Evolutionary conservation across 2,113 vertebrate genomes (phyloP), one percentile per base, ranked within the genome.

Genomic region (Larimichthys polyactis): DNA sequence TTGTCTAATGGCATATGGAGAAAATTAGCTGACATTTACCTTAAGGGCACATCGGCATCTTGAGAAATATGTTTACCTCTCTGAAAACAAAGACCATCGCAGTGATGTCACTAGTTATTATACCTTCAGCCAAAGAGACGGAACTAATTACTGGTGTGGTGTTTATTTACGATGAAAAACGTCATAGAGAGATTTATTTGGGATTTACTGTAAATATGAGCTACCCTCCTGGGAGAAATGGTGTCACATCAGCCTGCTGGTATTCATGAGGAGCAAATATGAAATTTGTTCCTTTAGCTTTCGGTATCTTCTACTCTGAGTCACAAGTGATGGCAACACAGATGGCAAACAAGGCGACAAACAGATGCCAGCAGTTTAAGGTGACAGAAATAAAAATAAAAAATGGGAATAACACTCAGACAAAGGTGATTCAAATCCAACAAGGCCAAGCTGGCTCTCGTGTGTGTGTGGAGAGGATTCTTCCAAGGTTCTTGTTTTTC

Each of bases 321-420:
- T 62, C 76, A 72, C 27, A 63, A 27, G 24, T 46, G 66, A 16
- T 64, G 70, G 27, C 49, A 66, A 59, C 17, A 73, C 67, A 63
- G 71, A 83, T 80, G 49, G 67, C 49, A 32, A 83, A 81, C 57
- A 60, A 77, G 74, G 83, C 64, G 70, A 71, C 78, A 52, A 81
- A 66, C 71, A 75, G 55, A 78, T 81, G 82, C 66, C 52, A 22
- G 78, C 43, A 46, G 32, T 66, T 80, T 77, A 52, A 79, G 81
- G 54, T 69, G 64, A 73, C 49, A 3, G 27, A 24, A 70, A 27
- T 17, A 9, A 62, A 24, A 70, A 27, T 17, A 9, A 62, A 71
- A 68, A 57, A 55, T 3, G n/a, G 19, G 71, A 79, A 3, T 17
- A n/a, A 11, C 3, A 48, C 1, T 19, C 43, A 12, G 44, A 40